Percentiles rank a stretch among this genome's conserved stretches.
Conservation (phyloP, 2,888 invertebrate genomes). For the Zeuzera pyrina region DNA sequence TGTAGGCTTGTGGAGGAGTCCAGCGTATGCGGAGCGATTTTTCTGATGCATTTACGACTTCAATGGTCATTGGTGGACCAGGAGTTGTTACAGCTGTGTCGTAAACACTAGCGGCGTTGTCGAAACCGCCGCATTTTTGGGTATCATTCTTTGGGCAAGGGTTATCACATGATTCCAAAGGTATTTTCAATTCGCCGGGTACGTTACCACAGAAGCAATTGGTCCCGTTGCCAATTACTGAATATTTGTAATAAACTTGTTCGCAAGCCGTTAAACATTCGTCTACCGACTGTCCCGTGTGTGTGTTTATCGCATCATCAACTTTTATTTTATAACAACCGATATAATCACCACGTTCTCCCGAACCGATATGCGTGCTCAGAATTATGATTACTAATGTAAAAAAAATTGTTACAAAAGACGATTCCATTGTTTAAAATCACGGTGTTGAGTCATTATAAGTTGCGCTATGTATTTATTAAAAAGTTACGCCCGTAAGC, state of each 20-base stretch:
- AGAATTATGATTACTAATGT: conserved; percentile 18
- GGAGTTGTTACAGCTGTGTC: conserved; percentile 77
- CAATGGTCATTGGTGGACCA: conserved; percentile 78
- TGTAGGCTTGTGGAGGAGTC: conserved; percentile 70
- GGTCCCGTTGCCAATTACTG: conserved; percentile 54
- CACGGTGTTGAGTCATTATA: too few relatives aligned
- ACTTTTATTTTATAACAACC: conserved; percentile 50
- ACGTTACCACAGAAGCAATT: conserved; percentile 60
- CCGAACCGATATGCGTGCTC: conserved; percentile 18
- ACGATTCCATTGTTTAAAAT: conserved; percentile 12
- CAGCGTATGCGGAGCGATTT: conserved; percentile 75
- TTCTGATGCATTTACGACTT: conserved; percentile 73
- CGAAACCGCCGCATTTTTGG: conserved; percentile 77
- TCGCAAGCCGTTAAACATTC: conserved; percentile 61
- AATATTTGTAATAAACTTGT: conserved; percentile 59
- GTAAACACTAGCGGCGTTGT: conserved; percentile 77
- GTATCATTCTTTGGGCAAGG: conserved; percentile 75
- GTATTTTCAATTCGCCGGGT: conserved; percentile 54
- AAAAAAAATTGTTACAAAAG: conserved; percentile 4
- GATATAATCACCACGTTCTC: conserved; percentile 57
- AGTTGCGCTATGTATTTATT: too few relatives aligned
- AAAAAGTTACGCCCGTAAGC: too few relatives aligned
- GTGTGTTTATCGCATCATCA: conserved; percentile 49
- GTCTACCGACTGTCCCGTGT: conserved; percentile 62
- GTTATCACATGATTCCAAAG: conserved; percentile 60